Evolutionary conservation across 2,888 invertebrate genomes (phyloP).

Genomic region (Camptogramma bilineatum): DNA sequence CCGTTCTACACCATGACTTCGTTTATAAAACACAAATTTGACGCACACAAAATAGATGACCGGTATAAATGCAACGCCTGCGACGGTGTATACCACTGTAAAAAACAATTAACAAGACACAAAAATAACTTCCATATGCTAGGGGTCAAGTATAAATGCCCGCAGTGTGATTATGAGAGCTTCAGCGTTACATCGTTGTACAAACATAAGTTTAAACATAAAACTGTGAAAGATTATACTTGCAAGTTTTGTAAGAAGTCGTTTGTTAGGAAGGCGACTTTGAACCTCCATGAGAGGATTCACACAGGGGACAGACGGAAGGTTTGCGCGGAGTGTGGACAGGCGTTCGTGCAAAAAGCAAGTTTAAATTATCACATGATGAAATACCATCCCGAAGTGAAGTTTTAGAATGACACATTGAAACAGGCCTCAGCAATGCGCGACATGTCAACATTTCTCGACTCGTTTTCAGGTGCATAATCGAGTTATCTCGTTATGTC

Average conservation of each 20-base stretch:
- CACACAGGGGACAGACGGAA: conserved; percentile 73
- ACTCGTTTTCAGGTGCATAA: no score
- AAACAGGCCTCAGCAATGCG: no score
- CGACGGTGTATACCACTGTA: conserved; percentile 26
- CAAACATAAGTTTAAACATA: conserved; percentile 19
- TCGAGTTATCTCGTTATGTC: no score
- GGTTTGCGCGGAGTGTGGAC: conserved; percentile 66
- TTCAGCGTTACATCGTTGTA: neutral
- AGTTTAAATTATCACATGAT: conserved; percentile 77
- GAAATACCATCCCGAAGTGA: conserved; percentile 72
- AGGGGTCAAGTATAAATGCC: conserved; percentile 33
- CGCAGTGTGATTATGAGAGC: conserved; percentile 21
- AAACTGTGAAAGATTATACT: conserved; percentile 9
- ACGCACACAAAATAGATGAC: conserved; percentile 48
- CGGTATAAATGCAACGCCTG: conserved; percentile 46
- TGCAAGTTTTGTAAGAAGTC: conserved; percentile 69
- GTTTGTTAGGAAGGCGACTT: conserved; percentile 65
- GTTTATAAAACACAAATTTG: conserved; percentile 34
- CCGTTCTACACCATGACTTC: neutral
- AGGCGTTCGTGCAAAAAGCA: conserved; percentile 77
- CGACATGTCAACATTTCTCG: no score
- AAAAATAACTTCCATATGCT: conserved; percentile 22
- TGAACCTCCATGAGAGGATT: conserved; percentile 68
- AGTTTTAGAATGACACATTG: conserved; percentile 49
- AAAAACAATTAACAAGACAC: neutral